phyloP scores from a whole-genome alignment of 53 echinoderm and acorn worm genomes.

The Zoroaster sp. region DNA sequence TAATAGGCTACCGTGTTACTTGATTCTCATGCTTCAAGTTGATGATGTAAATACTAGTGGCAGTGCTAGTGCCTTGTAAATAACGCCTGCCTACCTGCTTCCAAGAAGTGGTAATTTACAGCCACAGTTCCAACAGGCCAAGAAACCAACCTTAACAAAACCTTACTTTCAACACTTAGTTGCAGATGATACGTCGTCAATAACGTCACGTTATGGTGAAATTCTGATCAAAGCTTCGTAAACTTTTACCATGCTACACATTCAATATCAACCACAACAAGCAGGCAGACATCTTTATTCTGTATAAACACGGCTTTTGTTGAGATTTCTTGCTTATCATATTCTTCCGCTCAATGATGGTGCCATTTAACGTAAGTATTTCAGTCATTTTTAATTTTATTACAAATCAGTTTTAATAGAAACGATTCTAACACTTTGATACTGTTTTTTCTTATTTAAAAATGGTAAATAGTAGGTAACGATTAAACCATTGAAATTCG shows the following conservation, averaged over 20 bases:
- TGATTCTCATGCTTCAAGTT: too few relatives aligned
- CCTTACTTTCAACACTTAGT: conserved; percentile 22
- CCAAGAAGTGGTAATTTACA: conserved; percentile 16
- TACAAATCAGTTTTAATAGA: not conserved
- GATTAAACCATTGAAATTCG: too few relatives aligned
- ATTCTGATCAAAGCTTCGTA: not conserved
- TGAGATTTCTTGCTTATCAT: conserved; percentile 58
- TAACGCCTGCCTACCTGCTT: not conserved
- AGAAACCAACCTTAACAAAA: conserved; percentile 9
- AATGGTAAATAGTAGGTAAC: too few relatives aligned
- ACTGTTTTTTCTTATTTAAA: too few relatives aligned
- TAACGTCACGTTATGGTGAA: not conserved
- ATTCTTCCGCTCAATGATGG: conserved; percentile 38
- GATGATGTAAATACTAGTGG: too few relatives aligned
- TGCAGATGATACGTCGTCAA: conserved; percentile 8
- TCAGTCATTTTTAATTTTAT: not conserved
- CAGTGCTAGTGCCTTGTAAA: not conserved
- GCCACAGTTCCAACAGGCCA: conserved; percentile 41
- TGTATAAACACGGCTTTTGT: conserved; percentile 51
- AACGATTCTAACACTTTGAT: not conserved
- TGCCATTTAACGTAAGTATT: not conserved
- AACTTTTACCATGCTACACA: not conserved
- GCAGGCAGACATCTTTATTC: conserved; percentile 60
- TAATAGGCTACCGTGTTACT: too few relatives aligned
- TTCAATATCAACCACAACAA: conserved; percentile 36